These are phyloP conservation scores for Galemys pyrenaicus DNA, from an alignment of 2,113 vertebrate genomes.

Conservation along the genomic window DNA sequence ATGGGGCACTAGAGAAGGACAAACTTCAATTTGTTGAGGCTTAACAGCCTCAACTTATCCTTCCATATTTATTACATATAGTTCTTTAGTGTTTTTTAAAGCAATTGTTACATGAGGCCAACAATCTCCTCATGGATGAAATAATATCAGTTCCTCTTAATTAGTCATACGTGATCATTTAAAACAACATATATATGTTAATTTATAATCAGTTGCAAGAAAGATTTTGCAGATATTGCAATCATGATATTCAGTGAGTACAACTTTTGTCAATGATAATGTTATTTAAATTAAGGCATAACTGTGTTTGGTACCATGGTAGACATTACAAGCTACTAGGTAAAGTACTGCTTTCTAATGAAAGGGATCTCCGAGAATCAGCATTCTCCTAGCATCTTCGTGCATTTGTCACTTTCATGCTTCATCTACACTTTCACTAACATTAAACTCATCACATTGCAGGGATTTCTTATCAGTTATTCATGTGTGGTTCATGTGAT, in stretches of 20 bases:
- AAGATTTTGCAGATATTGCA: background rate
- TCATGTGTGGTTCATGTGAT: conserved; percentile 56
- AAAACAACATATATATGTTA: conserved; percentile 34
- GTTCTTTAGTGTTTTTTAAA: conserved; percentile 42
- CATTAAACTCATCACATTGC: background rate
- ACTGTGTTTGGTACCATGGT: background rate
- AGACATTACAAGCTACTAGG: background rate
- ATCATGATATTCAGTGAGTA: background rate
- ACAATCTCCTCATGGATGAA: background rate
- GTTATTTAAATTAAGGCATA: conserved; percentile 46
- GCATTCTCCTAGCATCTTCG: conserved; percentile 34
- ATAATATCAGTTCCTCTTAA: conserved; percentile 8
- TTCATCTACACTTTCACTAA: conserved; percentile 20
- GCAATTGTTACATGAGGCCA: conserved; percentile 31
- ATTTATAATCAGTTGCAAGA: background rate
- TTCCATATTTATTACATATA: conserved; percentile 47
- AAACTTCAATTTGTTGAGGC: conserved; percentile 39
- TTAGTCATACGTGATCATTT: conserved; percentile 30
- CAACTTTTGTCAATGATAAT: background rate
- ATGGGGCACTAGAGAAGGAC: background rate
- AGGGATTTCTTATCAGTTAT: conserved; percentile 69
- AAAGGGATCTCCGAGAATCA: background rate
- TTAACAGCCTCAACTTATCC: conserved; percentile 39
- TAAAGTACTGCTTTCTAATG: background rate
- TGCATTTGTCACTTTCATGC: conserved; percentile 63